These are phyloP conservation scores for Himalopsyche anomala DNA, from an alignment of 2,888 invertebrate genomes.

Conservation along the genomic window DNA sequence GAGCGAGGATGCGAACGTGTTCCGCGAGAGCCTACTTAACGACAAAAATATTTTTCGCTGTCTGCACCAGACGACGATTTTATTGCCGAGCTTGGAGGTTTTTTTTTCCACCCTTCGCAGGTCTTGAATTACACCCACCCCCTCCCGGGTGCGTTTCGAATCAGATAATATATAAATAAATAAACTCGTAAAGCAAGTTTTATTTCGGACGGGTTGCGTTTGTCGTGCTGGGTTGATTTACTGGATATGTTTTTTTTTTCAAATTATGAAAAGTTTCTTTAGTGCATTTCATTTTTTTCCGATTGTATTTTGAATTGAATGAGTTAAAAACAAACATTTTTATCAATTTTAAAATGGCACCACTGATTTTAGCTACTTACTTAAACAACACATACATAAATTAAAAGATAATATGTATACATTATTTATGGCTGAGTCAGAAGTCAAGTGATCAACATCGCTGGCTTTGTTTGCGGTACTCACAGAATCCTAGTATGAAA, in stretches of 20 bases:
- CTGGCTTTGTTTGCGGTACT: too few species aligned
- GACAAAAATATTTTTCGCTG: conserved; percentile 57
- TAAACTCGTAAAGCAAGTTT: conserved; percentile 35
- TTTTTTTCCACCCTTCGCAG: conserved; percentile 31
- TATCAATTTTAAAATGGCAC: too few species aligned
- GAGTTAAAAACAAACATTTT: too few species aligned
- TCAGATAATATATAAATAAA: conserved; percentile 43
- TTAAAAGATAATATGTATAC: too few species aligned
- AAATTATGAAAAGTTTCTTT: conserved; percentile 3
- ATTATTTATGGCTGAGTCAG: too few species aligned
- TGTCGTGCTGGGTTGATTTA: conserved; percentile 14
- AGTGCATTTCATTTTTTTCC: neutral
- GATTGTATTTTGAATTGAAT: neutral
- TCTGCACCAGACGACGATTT: conserved; percentile 54
- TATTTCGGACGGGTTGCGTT: conserved; percentile 21
- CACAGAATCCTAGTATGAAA: too few species aligned
- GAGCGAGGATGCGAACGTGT: conserved; percentile 18
- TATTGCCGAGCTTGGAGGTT: conserved; percentile 51
- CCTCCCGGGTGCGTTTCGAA: conserved; percentile 1
- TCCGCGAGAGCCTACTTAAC: conserved; percentile 53
- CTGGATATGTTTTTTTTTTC: neutral
- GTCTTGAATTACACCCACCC: conserved; percentile 46
- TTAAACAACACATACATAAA: too few species aligned
- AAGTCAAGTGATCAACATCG: too few species aligned
- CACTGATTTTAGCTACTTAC: too few species aligned